A percentile compares a stretch with the other conserved stretches of the same genome.
Evolutionary conservation across 1,140 invertebrate genomes (phyloP).

Genomic region (Popillia japonica): DNA sequence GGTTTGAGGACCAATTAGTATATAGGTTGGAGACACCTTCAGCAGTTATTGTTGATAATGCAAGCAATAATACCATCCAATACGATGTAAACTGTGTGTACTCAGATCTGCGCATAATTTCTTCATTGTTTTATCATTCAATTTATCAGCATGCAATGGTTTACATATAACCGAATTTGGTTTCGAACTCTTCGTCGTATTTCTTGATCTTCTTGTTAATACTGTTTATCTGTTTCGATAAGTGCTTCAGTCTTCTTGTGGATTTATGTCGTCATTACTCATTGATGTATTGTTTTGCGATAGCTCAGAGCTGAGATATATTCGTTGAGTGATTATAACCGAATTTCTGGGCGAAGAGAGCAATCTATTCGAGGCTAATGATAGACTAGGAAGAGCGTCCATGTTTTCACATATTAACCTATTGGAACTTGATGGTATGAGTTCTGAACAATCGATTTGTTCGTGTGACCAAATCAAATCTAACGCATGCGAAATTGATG

Average conservation of each 20-base stretch:
- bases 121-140: conserved; percentile 84
- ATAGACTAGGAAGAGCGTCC: conserved; percentile 54
- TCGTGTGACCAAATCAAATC: conserved; percentile 67
- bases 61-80: too few species aligned
- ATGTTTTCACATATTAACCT: conserved; percentile 53
- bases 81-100: too few species aligned
- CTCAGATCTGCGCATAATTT: conserved; percentile 77
- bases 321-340: conserved; percentile 65
- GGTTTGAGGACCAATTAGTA: too few species aligned
- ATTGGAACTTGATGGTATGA: conserved; percentile 55
- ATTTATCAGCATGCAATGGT: conserved; percentile 87
- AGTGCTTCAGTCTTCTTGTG: conserved; percentile 67
- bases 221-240: conserved; percentile 79
- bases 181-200: conserved; percentile 87
- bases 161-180: conserved; percentile 82
- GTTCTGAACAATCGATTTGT: conserved; percentile 65
- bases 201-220: conserved; percentile 88
- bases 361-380: conserved; percentile 55
- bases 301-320: conserved; percentile 65
- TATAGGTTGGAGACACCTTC: too few species aligned
- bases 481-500: conserved; percentile 58
- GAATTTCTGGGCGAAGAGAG: conserved; percentile 71
- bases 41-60: too few species aligned
- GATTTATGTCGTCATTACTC: conserved; percentile 56
- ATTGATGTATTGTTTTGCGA: conserved; percentile 59